Evolutionary conservation across 2,797 vertebrate genomes (phyloP).

Genomic region (Miichthys miiuy): DNA sequence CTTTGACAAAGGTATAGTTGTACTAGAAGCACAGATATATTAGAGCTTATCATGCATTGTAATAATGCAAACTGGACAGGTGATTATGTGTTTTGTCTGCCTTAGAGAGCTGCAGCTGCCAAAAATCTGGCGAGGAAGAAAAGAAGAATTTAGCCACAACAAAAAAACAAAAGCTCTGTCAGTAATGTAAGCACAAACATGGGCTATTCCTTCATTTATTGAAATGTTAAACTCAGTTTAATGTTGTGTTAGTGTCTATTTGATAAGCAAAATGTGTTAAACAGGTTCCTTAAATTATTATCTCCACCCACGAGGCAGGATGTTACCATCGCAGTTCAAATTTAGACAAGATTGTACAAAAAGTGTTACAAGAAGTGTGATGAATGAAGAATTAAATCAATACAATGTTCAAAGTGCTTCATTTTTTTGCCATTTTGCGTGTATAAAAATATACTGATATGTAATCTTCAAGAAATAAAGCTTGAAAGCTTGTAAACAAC

Average conservation of each 20-base stretch:
- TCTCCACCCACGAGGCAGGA: neutral
- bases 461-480: conserved; percentile 52
- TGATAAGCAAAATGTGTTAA: conserved; percentile 16
- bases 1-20: conserved; percentile 74
- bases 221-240: conserved; percentile 26
- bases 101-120: conserved; percentile 61
- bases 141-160: conserved; percentile 58
- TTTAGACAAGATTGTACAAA: conserved; percentile 1
- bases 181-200: neutral
- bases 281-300: neutral
- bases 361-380: neutral
- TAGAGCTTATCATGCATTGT: neutral
- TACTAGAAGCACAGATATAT: too few species aligned
- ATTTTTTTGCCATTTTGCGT: conserved; percentile 21
- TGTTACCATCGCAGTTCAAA: conserved; percentile 1
- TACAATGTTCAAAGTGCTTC: conserved; percentile 18
- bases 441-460: conserved; percentile 40
- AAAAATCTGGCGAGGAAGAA: conserved; percentile 66
- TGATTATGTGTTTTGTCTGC: conserved; percentile 28
- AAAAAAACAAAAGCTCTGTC: neutral
- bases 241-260: conserved; percentile 24
- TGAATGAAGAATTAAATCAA: neutral
- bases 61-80: neutral
- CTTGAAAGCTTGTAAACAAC: conserved; percentile 50
- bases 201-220: neutral